Evolutionary conservation across 2,888 invertebrate genomes (phyloP), one percentile per base, ranked within the genome.

Genomic region (Rhamnusium bicolor): DNA sequence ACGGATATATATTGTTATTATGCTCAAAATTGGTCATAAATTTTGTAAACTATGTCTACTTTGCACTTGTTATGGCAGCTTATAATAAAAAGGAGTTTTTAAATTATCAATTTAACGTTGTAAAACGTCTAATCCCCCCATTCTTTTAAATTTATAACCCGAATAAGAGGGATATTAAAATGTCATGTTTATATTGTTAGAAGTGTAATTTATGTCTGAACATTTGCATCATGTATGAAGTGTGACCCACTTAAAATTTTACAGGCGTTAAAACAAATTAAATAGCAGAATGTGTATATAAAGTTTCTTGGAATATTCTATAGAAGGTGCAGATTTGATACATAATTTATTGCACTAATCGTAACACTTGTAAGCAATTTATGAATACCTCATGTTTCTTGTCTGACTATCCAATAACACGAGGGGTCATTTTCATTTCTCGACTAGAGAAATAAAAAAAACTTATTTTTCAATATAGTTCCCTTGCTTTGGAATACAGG

Each of bases 61-160:
- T 53, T 21, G 62, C 56, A 62, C 61, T 27, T 53, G 29, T 62
- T 69, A 46, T 40, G 62, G 32, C 47, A 49, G 54, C 56, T 69
- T 54, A 62, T 69, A 56, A 69, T 69, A 63, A 53, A 62, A 62
- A 53, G 53, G 53, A 32, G 63, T 68, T 69, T 72, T 69, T 51
- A 63, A 72, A 72, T 69, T 69, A 72, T 69, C 69, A 72, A 72
- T 69, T 72, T 71, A 74, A 68, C 67, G 74, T 73, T 73, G 76
- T 79, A 78, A 76, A 76, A 74, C 54, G 78, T 81, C 79, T 79
- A 77, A 78, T 75, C 78, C 76, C 75, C 75, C 70, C 40, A 79
- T 77, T 78, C 76, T 78, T 74, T 67, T 53, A 69, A 75, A 81
- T 80, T 80, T 80, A 79, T 80, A 32, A 53, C 53, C 51, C 53